These are phyloP conservation scores for Alfaro cultratus DNA, from an alignment of 2,797 vertebrate genomes.

Conservation along the genomic window DNA sequence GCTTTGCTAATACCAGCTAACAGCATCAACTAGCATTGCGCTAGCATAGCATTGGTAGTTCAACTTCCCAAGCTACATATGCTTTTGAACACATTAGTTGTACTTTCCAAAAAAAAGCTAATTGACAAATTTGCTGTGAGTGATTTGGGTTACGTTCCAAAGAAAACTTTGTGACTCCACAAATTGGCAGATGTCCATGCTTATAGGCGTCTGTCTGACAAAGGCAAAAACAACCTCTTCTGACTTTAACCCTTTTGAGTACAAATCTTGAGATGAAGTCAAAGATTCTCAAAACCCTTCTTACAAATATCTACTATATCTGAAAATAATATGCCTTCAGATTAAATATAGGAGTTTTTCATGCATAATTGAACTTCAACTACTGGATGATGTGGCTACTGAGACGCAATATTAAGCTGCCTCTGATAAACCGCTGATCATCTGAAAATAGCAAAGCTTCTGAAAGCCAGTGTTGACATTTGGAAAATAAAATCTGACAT, in stretches of 20 bases:
- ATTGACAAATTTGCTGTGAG: neutral
- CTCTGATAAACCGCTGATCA: neutral
- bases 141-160: neutral
- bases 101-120: neutral
- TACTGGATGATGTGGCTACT: neutral
- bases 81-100: neutral
- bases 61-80: neutral
- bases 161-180: neutral
- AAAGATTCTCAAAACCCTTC: neutral
- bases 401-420: neutral
- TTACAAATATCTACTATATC: neutral
- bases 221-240: neutral
- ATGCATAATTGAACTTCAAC: neutral
- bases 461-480: neutral
- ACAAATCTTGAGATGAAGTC: neutral
- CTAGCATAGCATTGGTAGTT: neutral
- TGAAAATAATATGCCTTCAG: neutral
- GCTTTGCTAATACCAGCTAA: too few relatives aligned
- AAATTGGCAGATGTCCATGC: neutral
- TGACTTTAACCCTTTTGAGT: neutral
- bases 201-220: neutral
- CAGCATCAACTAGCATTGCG: neutral
- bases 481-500: conserved; percentile 12
- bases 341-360: neutral
- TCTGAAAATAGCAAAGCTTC: neutral